Evolutionary conservation across 2,113 vertebrate genomes (phyloP).

Genomic region (Melierax canorus): DNA sequence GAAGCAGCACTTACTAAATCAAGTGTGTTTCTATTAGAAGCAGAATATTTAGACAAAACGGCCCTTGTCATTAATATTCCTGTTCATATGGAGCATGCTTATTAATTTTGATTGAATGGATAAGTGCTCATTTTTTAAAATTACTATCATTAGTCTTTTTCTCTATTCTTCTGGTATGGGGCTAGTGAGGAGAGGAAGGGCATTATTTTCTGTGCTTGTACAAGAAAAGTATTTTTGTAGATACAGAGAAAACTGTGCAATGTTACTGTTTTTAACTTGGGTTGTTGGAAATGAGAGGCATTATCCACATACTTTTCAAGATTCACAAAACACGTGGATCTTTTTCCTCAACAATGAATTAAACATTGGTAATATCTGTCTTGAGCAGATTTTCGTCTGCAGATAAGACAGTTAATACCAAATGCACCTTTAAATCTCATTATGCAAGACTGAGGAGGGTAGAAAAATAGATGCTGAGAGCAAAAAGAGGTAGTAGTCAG

Average conservation of each 20-base stretch:
- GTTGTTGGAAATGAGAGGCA: not conserved
- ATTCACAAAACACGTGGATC: not conserved
- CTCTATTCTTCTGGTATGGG: not conserved
- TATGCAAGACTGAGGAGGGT: not conserved
- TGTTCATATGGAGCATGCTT: not conserved
- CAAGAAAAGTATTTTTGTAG: not conserved
- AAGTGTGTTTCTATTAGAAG: not conserved
- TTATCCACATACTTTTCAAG: not conserved
- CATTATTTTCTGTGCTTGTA: not conserved
- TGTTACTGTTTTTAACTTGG: not conserved
- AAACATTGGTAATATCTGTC: not conserved
- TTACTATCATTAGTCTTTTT: not conserved
- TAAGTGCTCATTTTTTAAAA: not conserved
- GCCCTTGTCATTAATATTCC: not conserved
- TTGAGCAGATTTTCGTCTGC: not conserved
- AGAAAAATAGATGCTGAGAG: not conserved
- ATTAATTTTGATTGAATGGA: constrained; percentile 13
- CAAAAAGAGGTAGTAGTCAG: not conserved
- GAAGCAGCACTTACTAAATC: not conserved
- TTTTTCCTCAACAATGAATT: not conserved
- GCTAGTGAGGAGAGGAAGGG: not conserved
- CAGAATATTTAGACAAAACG: not conserved
- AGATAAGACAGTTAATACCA: not conserved
- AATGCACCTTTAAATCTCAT: not conserved
- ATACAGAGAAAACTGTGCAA: not conserved